A percentile compares a stretch with the other conserved stretches of the same genome.
These are phyloP conservation scores for Chrysogorgia sp. DNA, from an alignment of 92 coral and sea anemone species.

Conservation along the genomic window DNA sequence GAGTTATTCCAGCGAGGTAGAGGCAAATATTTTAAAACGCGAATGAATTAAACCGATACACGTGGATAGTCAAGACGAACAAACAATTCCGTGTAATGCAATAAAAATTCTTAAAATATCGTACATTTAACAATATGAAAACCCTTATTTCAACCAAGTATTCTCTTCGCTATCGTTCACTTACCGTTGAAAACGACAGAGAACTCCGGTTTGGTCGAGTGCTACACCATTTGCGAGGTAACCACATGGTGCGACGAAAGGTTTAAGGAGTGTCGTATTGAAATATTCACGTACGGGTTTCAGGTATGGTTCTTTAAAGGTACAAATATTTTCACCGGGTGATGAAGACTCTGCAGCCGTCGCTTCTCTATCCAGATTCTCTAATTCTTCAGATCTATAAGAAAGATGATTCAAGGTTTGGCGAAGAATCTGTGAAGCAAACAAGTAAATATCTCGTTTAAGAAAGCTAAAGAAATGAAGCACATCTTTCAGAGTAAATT, in stretches of 20 bases:
- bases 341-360: constrained; percentile 16
- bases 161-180: not conserved
- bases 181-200: constrained; percentile 23
- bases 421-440: not conserved
- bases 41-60: too few species aligned
- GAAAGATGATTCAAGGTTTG: not conserved
- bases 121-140: constrained; percentile 45
- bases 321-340: constrained; percentile 52
- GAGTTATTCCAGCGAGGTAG: too few species aligned
- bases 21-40: too few species aligned
- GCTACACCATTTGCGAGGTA: constrained; percentile 12
- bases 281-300: constrained; percentile 38
- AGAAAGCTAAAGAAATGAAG: not conserved
- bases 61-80: too few species aligned
- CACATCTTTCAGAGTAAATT: not conserved
- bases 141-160: constrained; percentile 11
- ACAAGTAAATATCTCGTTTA: not conserved
- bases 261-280: constrained; percentile 44
- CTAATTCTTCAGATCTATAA: constrained; percentile 63
- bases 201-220: not conserved
- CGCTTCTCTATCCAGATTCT: constrained; percentile 41
- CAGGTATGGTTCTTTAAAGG: constrained; percentile 50
- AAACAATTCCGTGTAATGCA: too few species aligned
- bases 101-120: not conserved
- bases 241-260: constrained; percentile 59